A percentile compares a stretch with the other conserved stretches of the same genome.
These are phyloP conservation scores for Arctopsyche grandis DNA, from an alignment of 1,140 invertebrate genomes.

Conservation along the genomic window DNA sequence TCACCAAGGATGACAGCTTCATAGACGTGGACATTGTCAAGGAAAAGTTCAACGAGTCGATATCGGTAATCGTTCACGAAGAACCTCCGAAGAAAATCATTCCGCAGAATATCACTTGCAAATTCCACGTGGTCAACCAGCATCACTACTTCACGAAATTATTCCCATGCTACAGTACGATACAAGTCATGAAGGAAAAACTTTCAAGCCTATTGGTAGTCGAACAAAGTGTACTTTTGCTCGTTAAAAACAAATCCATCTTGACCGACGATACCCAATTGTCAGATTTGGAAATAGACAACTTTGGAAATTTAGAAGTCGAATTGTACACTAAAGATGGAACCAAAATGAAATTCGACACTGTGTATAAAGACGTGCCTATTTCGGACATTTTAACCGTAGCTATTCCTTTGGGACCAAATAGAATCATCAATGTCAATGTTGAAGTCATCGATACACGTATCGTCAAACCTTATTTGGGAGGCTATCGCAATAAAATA, in stretches of 20 bases:
- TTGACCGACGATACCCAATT: conserved; percentile 61
- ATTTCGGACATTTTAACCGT: conserved; percentile 68
- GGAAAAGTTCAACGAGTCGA: conserved; percentile 46
- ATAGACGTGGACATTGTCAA: conserved; percentile 44
- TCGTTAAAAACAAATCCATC: conserved; percentile 59
- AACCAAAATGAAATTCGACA: conserved; percentile 61
- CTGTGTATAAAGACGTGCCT: conserved; percentile 62
- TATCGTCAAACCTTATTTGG: conserved; percentile 72
- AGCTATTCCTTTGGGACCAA: conserved; percentile 62
- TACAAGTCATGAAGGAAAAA: conserved; percentile 64
- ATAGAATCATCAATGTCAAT: conserved; percentile 65
- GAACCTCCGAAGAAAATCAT: conserved; percentile 38
- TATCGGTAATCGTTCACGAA: conserved; percentile 42
- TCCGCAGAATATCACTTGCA: conserved; percentile 52
- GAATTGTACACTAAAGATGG: conserved; percentile 63
- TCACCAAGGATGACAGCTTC: conserved; percentile 42
- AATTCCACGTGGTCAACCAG: conserved; percentile 63
- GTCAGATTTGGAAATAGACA: conserved; percentile 63
- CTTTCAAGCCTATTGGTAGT: conserved; percentile 61
- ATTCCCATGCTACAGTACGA: conserved; percentile 61
- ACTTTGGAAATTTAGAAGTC: conserved; percentile 64
- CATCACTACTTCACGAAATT: conserved; percentile 62
- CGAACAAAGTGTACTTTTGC: conserved; percentile 59
- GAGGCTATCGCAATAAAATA: conserved; percentile 70
- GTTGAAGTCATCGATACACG: conserved; percentile 68